Evolutionary conservation across 2,797 vertebrate species (phyloP).

Genomic region (Sebastes minor): DNA sequence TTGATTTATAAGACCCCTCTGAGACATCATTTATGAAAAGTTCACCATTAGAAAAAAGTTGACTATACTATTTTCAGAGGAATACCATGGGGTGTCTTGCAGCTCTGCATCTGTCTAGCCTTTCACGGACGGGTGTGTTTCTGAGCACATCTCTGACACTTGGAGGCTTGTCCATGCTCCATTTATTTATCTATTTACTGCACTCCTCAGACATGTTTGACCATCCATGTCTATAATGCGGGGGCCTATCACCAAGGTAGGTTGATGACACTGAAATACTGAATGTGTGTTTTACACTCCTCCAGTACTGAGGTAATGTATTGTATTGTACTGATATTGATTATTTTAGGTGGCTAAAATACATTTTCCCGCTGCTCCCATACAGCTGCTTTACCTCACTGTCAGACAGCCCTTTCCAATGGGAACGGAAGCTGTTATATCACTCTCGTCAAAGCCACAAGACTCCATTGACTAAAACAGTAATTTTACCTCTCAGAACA

Average conservation of each 20-base stretch:
- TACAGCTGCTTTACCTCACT: background rate
- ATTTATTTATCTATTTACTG: constrained; percentile 66
- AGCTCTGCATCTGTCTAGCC: constrained; percentile 44
- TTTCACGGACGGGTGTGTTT: constrained; percentile 53
- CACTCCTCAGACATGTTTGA: constrained; percentile 43
- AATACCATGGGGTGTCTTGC: constrained; percentile 31
- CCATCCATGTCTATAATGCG: constrained; percentile 43
- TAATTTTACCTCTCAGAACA: background rate
- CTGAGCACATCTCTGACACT: constrained; percentile 52
- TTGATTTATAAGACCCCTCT: background rate
- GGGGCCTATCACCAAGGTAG: background rate
- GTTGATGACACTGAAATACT: background rate
- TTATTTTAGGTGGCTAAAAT: no score
- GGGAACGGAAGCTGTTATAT: background rate
- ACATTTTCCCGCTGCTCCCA: background rate
- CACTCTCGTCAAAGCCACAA: background rate
- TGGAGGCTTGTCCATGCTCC: constrained; percentile 36
- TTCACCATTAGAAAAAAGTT: background rate
- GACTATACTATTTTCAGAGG: background rate
- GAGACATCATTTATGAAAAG: constrained; percentile 7
- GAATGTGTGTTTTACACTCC: background rate
- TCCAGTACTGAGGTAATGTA: background rate
- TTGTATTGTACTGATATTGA: no score
- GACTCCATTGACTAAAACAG: background rate
- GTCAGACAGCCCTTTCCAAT: background rate